Conservation (phyloP, 2,888 invertebrate species). For the Tillus elongatus region DNA sequence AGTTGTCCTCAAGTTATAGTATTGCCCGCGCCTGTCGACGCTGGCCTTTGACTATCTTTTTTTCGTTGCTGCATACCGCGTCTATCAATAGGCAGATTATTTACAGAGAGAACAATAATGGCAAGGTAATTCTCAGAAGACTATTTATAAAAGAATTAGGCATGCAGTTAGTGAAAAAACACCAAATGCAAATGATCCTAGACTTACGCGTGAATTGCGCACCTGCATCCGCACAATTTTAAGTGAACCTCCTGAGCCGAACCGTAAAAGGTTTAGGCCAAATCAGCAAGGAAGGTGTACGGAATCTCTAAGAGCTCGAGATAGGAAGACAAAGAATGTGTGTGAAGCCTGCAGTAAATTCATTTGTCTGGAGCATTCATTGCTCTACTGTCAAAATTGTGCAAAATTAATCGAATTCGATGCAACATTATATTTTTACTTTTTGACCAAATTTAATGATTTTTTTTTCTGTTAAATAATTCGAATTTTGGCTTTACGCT, state of each 20-base stretch:
- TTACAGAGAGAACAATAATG: conserved; percentile 2
- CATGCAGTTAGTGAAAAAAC: conserved; percentile 9
- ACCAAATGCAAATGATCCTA: conserved; percentile 11
- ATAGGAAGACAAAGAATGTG: no score
- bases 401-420: no score
- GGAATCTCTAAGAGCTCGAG: no score
- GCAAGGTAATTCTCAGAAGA: conserved; percentile 4
- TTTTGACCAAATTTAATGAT: no score
- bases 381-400: no score
- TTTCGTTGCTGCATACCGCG: neutral
- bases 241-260: conserved; percentile 8
- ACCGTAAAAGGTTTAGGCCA: neutral
- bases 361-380: no score
- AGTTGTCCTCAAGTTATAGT: conserved; percentile 12
- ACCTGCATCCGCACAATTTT: conserved; percentile 10
- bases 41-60: conserved; percentile 17
- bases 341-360: no score
- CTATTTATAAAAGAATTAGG: conserved; percentile 10
- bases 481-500: no score
- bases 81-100: neutral
- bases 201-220: conserved; percentile 11
- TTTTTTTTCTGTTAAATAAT: no score
- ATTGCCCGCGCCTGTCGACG: conserved; percentile 18
- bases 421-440: no score
- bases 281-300: no score